Evolutionary conservation across 2,888 invertebrate species (phyloP), one percentile per base, ranked within the genome.

Genomic region (Pseudoips prasinana): DNA sequence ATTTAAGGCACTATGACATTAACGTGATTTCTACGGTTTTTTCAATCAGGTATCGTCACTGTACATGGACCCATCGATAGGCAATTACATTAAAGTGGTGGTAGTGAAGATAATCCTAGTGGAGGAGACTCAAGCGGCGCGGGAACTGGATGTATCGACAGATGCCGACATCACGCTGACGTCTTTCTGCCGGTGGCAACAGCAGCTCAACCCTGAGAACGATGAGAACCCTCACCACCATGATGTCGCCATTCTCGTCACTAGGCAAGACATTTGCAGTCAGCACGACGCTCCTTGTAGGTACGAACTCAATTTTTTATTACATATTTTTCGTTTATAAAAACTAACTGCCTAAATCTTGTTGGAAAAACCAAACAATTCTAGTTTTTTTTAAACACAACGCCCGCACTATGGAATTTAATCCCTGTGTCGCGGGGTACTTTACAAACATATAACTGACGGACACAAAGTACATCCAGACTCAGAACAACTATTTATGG

Each of bases 21-120:
- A n/a, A n/a, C n/a, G n/a, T n/a, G n/a, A n/a, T n/a, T n/a, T n/a
- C n/a, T n/a, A n/a, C n/a, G n/a, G n/a, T 14, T 14, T 14, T 14
- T 3, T n/a, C 5, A 17, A 29, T 26, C 30, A 92, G 92, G 92
- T 94, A 11, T 94, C 95, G 3, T 91, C 93, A 1, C 80, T 96
- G n/a, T 96, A 95, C 76, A 93, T 94, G 86, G 95, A 96, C 64
- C 95, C 96, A 3, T 94, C 94, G 31, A 95, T 97, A 57, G 97
- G 97, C 29, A 97, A 97, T 82, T 94, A 94, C 70, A 94, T 97
- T 60, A 95, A 96, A 76, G 93, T 97, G 39, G 94, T 95, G n/a
- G 94, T 97, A 20, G 96, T 97, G 7, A 92, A 94, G 67, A 94
- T 97, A 27, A 92, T 96, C 46, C 88, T 96, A 10, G 90, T 96